Evolutionary conservation across 2,113 vertebrate species (phyloP).

Genomic region (Anguilla japonica): DNA sequence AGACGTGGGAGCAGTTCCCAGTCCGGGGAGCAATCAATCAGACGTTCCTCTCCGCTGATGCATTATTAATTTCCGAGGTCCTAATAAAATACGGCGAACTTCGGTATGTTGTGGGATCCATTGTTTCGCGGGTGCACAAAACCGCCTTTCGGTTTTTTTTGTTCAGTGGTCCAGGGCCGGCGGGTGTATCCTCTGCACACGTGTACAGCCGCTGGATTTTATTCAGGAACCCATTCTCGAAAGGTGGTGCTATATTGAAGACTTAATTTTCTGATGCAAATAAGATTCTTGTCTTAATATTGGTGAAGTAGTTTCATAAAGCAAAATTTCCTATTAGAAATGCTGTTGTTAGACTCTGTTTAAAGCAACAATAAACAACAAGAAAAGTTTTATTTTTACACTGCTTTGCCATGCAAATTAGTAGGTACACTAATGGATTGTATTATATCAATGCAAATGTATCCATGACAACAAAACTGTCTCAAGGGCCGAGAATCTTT

Average conservation of each 20-base stretch:
- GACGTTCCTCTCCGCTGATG: constrained; percentile 45
- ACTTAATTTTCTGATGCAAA: background rate
- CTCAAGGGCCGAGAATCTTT: too few relatives aligned
- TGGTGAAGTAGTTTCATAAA: constrained; percentile 11
- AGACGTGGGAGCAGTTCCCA: constrained; percentile 59
- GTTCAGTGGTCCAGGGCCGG: background rate
- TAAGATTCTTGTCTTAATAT: background rate
- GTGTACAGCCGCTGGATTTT: background rate
- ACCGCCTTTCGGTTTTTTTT: background rate
- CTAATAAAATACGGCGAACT: constrained; percentile 58
- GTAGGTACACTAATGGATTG: too few relatives aligned
- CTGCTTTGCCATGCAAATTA: too few relatives aligned
- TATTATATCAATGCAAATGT: too few relatives aligned
- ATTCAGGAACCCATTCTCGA: background rate
- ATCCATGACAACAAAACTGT: too few relatives aligned
- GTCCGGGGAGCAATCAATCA: constrained; percentile 69
- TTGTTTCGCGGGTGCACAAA: constrained; percentile 25
- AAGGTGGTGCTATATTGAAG: background rate
- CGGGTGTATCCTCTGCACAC: background rate
- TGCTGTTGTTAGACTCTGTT: constrained; percentile 9
- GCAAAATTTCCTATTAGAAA: background rate
- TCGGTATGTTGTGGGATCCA: constrained; percentile 43
- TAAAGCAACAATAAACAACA: too few relatives aligned
- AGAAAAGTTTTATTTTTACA: too few relatives aligned
- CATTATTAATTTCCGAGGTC: constrained; percentile 64